These are phyloP conservation scores for Chalcis sispes DNA, from an alignment of 2,888 invertebrate genomes.

Conservation along the genomic window DNA sequence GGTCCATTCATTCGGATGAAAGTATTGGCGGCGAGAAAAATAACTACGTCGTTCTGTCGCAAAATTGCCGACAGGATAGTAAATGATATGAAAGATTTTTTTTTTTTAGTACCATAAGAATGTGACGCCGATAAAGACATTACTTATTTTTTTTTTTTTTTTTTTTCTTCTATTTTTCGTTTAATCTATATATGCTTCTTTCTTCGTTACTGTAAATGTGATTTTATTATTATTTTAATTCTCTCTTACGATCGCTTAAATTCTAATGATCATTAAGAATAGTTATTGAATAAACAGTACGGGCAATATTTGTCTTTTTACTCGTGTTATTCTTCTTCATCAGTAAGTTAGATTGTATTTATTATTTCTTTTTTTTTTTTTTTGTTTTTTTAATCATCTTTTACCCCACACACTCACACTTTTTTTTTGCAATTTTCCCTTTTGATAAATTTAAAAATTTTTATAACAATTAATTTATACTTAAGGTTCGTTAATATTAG, in stretches of 20 bases:
- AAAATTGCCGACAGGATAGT: conserved; percentile 45
- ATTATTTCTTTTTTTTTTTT: conserved; percentile 13
- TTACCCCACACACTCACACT: conserved; percentile 47
- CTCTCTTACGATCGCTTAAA: conserved; percentile 52
- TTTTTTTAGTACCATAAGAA: conserved; percentile 55
- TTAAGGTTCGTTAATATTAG: conserved; percentile 74
- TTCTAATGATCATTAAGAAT: conserved; percentile 56
- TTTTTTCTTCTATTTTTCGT: conserved; percentile 29
- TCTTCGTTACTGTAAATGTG: conserved; percentile 42
- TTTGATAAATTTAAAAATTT: conserved; percentile 74
- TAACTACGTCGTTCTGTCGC: conserved; percentile 45
- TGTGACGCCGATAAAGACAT: conserved; percentile 51
- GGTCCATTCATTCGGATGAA: conserved; percentile 56
- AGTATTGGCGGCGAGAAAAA: conserved; percentile 48
- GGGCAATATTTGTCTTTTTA: conserved; percentile 43
- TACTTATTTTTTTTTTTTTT: conserved; percentile 30
- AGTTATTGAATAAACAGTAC: conserved; percentile 55
- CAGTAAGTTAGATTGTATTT: conserved; percentile 44
- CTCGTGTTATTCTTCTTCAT: conserved; percentile 43
- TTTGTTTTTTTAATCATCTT: conserved; percentile 40
- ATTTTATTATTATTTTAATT: conserved; percentile 50
- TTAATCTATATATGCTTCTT: conserved; percentile 46
- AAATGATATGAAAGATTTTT: conserved; percentile 57
- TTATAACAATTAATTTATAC: conserved; percentile 75
- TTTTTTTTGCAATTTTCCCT: conserved; percentile 68